Base-by-base conservation (phyloP, 1,140 invertebrate genomes). In the Saccostrea echinata region DNA sequence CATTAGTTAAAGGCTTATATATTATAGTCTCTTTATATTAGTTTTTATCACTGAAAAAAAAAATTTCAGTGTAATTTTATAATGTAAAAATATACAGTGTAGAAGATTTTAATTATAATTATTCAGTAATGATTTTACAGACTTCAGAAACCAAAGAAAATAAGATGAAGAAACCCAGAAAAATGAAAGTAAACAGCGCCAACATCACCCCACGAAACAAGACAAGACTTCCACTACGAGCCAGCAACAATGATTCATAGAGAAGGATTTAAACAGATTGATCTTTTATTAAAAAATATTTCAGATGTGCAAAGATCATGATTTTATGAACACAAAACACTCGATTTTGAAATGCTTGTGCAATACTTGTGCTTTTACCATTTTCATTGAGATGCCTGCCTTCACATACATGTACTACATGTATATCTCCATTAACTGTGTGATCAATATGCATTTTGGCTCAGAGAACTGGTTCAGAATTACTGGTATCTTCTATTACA, bases 91-190 rank as follows among this genome's bases (percentile, higher is more conserved):
- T 43, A 9, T 43, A 43, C 6, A 43, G 9, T 43, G 43, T 43
- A 43, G 43, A 43, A 43, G 43, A 9, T 43, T 43, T 43, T 4
- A 9, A 43, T 9, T 43, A 9, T 30, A 76, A 33, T 33, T 33
- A 12, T 27, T 33, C 0, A 13, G 30, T 21, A 27, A 24, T 51
- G 33, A n/a, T 68, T 53, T 35, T 16, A 8, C 52, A 91, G 90
- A 64, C 81, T 55, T 91, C 90, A 55, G 89, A 90, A 24, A 88
- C 68, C 68, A 89, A 90, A 88, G 90, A 91, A 52, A 91, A 91
- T 64, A 85, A 76, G 61, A 33, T n/a, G 6, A 89, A 86, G 52
- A 90, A 89, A 68, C 3, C 55, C 1, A 84, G 43, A 24, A 91
- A 91, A 71, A 27, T 55, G 13, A 88, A 88, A 68, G 88, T 84